Evolutionary conservation across 2,797 vertebrate species (phyloP).

Genomic region (Lepidocolaptes lacrymiger): DNA sequence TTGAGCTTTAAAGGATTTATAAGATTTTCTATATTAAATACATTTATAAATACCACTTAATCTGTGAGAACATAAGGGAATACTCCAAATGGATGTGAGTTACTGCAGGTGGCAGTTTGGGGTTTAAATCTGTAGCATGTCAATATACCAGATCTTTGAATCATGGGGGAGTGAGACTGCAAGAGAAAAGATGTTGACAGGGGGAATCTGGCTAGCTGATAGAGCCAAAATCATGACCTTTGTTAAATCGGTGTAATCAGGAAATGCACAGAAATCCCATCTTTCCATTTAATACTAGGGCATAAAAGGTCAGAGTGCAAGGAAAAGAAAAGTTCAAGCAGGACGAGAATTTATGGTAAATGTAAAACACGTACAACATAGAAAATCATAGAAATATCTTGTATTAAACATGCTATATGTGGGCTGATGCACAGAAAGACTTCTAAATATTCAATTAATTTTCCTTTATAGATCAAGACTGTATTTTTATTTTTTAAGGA

Average conservation of each 20-base stretch:
- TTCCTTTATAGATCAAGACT: not conserved
- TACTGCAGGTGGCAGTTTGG: not conserved
- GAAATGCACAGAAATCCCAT: not conserved
- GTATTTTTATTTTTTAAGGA: conserved; percentile 4
- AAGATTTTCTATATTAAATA: not conserved
- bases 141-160: not conserved
- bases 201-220: not conserved
- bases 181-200: not conserved
- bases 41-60: not conserved
- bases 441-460: not conserved
- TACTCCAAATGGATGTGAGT: not conserved
- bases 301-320: not conserved
- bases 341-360: not conserved
- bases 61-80: not conserved
- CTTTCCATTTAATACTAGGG: not conserved
- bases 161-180: not conserved
- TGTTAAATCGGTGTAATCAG: not conserved
- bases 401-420: not conserved
- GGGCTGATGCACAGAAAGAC: not conserved
- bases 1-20: not conserved
- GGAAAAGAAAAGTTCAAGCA: not conserved
- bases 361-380: not conserved
- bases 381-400: not conserved
- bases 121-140: not conserved
- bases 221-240: conserved; percentile 1